Base-by-base conservation (phyloP, 2,888 invertebrate species). In the Anarsia innoxiella region DNA sequence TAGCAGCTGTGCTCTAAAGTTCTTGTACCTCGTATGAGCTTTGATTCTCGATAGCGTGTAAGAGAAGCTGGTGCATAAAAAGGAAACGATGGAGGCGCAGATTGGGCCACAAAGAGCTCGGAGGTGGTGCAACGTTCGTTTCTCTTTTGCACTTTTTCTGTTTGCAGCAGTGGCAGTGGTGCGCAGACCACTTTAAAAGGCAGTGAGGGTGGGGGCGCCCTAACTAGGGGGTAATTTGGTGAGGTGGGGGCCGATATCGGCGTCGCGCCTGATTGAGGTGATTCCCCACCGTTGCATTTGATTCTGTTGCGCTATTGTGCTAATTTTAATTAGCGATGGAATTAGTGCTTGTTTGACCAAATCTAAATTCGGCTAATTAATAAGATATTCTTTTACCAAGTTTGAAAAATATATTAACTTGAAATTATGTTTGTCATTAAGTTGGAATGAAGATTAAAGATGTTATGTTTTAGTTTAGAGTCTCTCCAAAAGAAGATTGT, bases 151-250 rank as follows among this genome's bases (percentile, higher is more conserved):
- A 75, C 71, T 83, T 82, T 83, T 83, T 80, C 73, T 78, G 72
- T 79, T 79, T 79, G 74, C 74, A 77, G 72, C 80, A 77, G 77
- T 78, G 73, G 77, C 75, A 79, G 75, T 58, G 60, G 55, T 78
- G 74, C 77, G 66, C 78, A 82, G 82, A 83, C 83, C 85, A 82
- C 85, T 84, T 84, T 82, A 83, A 83, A 79, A 80, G 77, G 82
- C 74, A 75, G 66, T 61, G 66, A 66, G 79, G 77, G 74, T 66
- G 74, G 69, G 62, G 72, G n/a, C 74, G 73, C 53, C 69, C 77
- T 82, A 79, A 80, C 79, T 75, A 80, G 83, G 80, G 78, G 83
- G 84, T 84, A 83, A 83, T 83, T 83, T 82, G 75, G 79, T 57
- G 72, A 77, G 78, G 78, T 66, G 80, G 80, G 73, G 71, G 75